Conservation (phyloP, 2,797 vertebrate genomes). For the Phalanger gymnotis region DNA sequence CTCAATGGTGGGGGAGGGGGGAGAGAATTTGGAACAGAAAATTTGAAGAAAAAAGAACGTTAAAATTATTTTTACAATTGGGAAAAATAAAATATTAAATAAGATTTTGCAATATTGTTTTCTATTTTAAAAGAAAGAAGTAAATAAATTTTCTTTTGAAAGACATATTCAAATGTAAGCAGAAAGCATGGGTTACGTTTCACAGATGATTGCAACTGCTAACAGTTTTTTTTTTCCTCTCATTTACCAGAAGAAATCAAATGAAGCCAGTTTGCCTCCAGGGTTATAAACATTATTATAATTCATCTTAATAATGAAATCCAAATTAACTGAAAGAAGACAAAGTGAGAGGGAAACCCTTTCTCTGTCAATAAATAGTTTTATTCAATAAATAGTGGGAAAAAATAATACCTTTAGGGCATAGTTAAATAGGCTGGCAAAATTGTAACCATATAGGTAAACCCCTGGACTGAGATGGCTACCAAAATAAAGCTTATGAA, state of each 20-base stretch:
- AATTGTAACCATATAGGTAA: neutral
- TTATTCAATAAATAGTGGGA: conserved; percentile 73
- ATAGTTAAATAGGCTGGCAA: conserved; percentile 55
- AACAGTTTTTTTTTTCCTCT: conserved; percentile 67
- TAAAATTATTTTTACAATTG: neutral
- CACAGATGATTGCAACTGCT: conserved; percentile 80
- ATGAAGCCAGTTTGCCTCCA: conserved; percentile 79
- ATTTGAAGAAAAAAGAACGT: neutral
- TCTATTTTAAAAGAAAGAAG: conserved; percentile 80
- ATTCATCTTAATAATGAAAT: conserved; percentile 85
- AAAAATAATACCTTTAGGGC: conserved; percentile 56
- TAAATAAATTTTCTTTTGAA: conserved; percentile 82
- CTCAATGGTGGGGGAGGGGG: too few species aligned
- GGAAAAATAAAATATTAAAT: conserved; percentile 40
- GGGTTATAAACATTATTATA: conserved; percentile 80
- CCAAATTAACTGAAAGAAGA: conserved; percentile 83
- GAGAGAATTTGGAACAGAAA: neutral
- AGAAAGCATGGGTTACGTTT: conserved; percentile 78
- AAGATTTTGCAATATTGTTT: conserved; percentile 80
- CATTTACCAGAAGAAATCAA: conserved; percentile 83
- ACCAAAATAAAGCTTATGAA: neutral
- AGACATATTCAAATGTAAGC: conserved; percentile 83
- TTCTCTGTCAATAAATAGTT: conserved; percentile 29
- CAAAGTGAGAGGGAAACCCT: conserved; percentile 7
- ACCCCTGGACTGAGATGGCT: conserved; percentile 25